phyloP scores from a whole-genome alignment of 2,888 invertebrate species.

The Seira sanloemensis region DNA sequence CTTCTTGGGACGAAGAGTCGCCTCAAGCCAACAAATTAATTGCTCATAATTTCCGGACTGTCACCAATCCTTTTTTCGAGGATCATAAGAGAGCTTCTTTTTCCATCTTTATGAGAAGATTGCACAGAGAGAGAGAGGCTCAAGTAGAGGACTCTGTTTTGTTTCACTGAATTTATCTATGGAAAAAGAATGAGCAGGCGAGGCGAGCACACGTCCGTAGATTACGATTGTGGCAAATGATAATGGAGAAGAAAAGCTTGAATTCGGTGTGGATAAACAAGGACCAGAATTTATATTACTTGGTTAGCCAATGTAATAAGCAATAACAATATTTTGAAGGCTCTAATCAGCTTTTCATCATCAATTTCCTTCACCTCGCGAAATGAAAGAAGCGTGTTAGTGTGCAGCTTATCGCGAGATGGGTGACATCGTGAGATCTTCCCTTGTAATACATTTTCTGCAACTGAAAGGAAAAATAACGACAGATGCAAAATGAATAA shows the following conservation, averaged over 20 bases:
- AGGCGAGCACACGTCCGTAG: not conserved
- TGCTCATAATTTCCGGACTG: conserved; percentile 68
- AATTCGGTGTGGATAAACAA: conserved; percentile 32
- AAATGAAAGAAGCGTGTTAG: conserved; percentile 31
- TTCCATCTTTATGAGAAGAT: conserved; percentile 33
- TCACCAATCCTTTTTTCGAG: conserved; percentile 58
- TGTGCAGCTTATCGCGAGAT: not conserved
- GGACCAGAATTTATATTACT: conserved; percentile 51
- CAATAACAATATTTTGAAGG: conserved; percentile 54
- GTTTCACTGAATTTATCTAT: conserved; percentile 10
- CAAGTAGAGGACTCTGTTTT: conserved; percentile 6
- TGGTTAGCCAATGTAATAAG: conserved; percentile 31
- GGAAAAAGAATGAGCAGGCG: not conserved
- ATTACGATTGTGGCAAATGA: not conserved
- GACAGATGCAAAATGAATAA: not conserved
- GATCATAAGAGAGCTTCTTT: conserved; percentile 2
- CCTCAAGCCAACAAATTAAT: conserved; percentile 66
- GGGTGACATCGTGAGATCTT: conserved; percentile 12
- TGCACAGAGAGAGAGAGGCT: conserved; percentile 16
- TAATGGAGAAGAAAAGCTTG: conserved; percentile 7
- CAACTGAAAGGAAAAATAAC: not conserved
- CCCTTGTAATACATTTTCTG: conserved; percentile 42
- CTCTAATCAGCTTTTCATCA: conserved; percentile 63
- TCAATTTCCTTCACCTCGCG: conserved; percentile 41
- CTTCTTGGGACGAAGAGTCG: conserved; percentile 40